phyloP scores from a whole-genome alignment of 2,888 invertebrate genomes.

The Schizotus pectinicornis region DNA sequence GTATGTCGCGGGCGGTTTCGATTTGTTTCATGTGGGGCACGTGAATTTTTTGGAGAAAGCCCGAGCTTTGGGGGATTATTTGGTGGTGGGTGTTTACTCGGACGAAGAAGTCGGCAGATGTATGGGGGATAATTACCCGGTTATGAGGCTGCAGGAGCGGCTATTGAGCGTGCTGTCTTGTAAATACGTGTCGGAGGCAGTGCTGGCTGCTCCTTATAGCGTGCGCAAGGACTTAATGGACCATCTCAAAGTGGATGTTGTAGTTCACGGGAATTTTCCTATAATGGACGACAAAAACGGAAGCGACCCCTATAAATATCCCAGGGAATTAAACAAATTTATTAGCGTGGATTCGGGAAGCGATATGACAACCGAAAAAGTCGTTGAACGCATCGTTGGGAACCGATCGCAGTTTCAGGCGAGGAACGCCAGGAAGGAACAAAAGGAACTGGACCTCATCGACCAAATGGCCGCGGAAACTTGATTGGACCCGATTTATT shows the following conservation, averaged over 20 bases:
- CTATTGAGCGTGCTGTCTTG: constrained; percentile 96
- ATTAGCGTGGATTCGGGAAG: constrained; percentile 78
- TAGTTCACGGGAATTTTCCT: constrained; percentile 86
- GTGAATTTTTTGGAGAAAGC: constrained; percentile 90
- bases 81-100: constrained; percentile 95
- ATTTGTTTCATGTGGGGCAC: constrained; percentile 95
- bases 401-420: constrained; percentile 88
- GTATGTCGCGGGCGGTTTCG: constrained; percentile 97
- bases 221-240: constrained; percentile 93
- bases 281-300: constrained; percentile 78
- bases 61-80: constrained; percentile 86
- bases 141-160: constrained; percentile 98
- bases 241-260: constrained; percentile 80
- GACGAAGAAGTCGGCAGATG: constrained; percentile 91
- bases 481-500: neutral
- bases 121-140: constrained; percentile 95
- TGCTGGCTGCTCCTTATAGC: constrained; percentile 96
- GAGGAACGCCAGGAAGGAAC: constrained; percentile 88
- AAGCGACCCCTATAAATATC: constrained; percentile 85
- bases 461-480: constrained; percentile 46
- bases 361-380: constrained; percentile 93
- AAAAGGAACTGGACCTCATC: constrained; percentile 71
- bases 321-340: constrained; percentile 81
- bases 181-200: constrained; percentile 97
- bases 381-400: constrained; percentile 92